These are phyloP conservation scores for Eulemur coronatus DNA, from an alignment of 2,797 vertebrate species.

Conservation along the genomic window DNA sequence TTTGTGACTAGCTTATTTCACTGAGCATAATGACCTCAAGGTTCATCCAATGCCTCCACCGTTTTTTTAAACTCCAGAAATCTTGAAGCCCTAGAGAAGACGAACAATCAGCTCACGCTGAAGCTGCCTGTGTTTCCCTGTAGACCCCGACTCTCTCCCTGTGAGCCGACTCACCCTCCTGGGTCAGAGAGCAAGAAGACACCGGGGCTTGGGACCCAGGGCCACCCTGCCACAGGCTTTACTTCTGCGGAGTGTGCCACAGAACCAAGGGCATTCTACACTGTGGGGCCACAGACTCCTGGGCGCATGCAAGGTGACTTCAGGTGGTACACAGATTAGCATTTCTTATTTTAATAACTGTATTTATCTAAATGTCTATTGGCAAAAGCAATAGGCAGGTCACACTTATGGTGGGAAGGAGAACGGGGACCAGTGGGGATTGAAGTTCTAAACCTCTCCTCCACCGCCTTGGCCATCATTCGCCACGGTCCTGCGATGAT, in stretches of 20 bases:
- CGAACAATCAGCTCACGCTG: too few species aligned
- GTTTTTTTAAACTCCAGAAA: background rate
- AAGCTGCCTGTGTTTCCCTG: background rate
- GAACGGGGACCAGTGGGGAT: background rate
- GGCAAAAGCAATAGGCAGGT: accelerated
- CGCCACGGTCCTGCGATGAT: accelerated
- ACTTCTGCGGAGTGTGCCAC: background rate
- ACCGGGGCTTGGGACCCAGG: accelerated
- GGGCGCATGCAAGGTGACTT: background rate
- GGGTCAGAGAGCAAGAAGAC: accelerated
- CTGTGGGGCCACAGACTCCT: accelerated
- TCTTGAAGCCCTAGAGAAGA: background rate
- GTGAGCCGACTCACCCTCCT: background rate
- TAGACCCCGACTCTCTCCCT: background rate
- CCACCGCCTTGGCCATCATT: background rate
- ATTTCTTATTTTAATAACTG: background rate
- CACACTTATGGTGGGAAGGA: background rate
- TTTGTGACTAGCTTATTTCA: background rate
- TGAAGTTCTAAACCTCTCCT: slow-evolving; percentile 15
- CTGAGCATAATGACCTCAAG: background rate
- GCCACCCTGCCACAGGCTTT: too few species aligned
- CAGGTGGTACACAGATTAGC: background rate
- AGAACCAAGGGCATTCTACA: too few species aligned
- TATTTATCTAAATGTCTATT: background rate
- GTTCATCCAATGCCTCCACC: background rate